These are phyloP conservation scores for Salticus scenicus DNA, from an alignment of 2,888 invertebrate genomes.

Conservation along the genomic window DNA sequence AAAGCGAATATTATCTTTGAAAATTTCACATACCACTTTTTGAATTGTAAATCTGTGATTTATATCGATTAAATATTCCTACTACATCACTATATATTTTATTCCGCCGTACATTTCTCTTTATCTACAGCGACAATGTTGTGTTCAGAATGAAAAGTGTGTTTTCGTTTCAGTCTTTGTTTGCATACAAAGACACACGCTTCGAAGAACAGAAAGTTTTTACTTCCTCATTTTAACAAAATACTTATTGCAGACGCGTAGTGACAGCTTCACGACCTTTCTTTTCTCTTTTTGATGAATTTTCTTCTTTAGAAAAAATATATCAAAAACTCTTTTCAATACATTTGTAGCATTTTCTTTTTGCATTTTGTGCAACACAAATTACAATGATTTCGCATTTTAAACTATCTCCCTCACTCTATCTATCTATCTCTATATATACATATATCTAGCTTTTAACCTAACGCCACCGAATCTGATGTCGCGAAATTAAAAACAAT, in stretches of 20 bases:
- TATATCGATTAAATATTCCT: no score
- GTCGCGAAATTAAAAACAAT: no score
- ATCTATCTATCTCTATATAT: no score
- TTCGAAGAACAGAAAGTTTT: background rate
- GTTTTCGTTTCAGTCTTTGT: background rate
- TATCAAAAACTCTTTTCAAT: background rate
- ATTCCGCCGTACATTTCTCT: no score
- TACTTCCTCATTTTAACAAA: background rate
- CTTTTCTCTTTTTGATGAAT: background rate
- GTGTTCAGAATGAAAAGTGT: background rate
- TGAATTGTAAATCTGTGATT: no score
- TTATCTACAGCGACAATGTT: background rate
- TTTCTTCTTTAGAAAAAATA: background rate
- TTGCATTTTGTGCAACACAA: background rate
- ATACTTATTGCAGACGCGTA: background rate
- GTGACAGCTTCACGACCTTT: background rate
- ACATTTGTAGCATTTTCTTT: background rate
- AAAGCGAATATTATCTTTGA: no score
- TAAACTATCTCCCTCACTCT: no score
- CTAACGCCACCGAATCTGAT: no score
- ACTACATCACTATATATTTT: no score
- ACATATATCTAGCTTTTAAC: no score
- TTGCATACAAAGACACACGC: background rate
- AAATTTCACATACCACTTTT: background rate
- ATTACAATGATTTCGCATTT: no score